Percentiles rank a stretch among this genome's conserved stretches.
phyloP scores from a whole-genome alignment of 2,113 vertebrate genomes.

The Phocoena phocoena region DNA sequence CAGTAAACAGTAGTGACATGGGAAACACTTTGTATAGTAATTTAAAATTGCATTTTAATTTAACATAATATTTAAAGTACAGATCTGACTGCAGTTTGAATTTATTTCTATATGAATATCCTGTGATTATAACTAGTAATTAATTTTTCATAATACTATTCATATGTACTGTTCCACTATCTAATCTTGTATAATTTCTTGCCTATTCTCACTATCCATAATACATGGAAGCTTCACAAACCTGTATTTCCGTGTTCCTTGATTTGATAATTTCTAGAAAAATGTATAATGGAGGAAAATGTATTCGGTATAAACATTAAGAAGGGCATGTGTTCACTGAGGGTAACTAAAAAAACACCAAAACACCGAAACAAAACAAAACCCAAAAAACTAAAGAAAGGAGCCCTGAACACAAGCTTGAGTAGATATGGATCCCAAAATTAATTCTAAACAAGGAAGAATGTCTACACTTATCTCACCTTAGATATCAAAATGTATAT shows the following conservation, averaged over 20 bases:
- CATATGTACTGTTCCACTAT: background rate
- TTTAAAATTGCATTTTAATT: background rate
- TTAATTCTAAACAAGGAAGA: background rate
- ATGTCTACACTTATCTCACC: background rate
- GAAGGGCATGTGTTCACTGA: background rate
- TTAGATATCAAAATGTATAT: background rate
- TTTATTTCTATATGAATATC: background rate
- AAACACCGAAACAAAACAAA: background rate
- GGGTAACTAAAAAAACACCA: background rate
- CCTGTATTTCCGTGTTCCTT: background rate
- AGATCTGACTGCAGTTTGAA: background rate
- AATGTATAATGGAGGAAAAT: background rate
- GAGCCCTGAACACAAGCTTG: background rate
- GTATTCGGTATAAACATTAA: background rate
- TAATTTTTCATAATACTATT: background rate
- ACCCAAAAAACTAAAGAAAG: background rate
- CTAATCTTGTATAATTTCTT: background rate
- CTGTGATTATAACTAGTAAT: background rate
- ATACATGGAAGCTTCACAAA: background rate
- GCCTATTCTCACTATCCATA: background rate
- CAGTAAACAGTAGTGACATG: background rate
- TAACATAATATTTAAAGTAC: background rate
- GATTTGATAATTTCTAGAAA: slow-evolving; percentile 16
- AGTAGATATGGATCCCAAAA: background rate
- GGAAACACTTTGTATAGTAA: background rate